Evolutionary conservation across 2,797 vertebrate species (phyloP).

Genomic region (Sandelia bainsii): DNA sequence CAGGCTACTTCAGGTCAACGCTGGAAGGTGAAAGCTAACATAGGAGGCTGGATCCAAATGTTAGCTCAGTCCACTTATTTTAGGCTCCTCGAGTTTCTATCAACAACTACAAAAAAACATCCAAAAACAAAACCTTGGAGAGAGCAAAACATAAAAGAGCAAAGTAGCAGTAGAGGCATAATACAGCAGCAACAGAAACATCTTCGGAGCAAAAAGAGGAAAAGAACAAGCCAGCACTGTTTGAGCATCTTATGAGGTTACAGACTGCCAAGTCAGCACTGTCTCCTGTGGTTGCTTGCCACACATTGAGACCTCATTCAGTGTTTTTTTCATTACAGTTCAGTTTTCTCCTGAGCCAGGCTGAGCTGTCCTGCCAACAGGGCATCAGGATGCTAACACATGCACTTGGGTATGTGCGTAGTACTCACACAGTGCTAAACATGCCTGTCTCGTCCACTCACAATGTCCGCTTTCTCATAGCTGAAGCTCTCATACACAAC

Average conservation of each 20-base stretch:
- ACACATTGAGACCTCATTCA: slow-evolving; percentile 61
- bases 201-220: slow-evolving; percentile 39
- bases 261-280: slow-evolving; percentile 68
- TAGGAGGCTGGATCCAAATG: slow-evolving; percentile 30
- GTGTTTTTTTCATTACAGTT: slow-evolving; percentile 59
- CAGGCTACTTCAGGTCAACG: slow-evolving; percentile 49
- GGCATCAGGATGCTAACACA: slow-evolving; percentile 63
- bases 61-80: background rate
- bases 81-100: slow-evolving; percentile 24
- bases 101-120: slow-evolving; percentile 15
- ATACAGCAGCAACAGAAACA: slow-evolving; percentile 20
- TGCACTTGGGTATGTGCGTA: slow-evolving; percentile 53
- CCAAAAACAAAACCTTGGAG: slow-evolving; percentile 37
- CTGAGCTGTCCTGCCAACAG: slow-evolving; percentile 50
- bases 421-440: slow-evolving; percentile 48
- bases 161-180: slow-evolving; percentile 18
- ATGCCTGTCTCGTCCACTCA: slow-evolving; percentile 35
- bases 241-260: slow-evolving; percentile 60
- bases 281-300: slow-evolving; percentile 53
- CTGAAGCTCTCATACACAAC: slow-evolving; percentile 30
- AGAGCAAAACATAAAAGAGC: slow-evolving; percentile 33
- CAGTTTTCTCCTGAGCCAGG: slow-evolving; percentile 48
- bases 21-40: slow-evolving; percentile 36
- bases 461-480: slow-evolving; percentile 33
- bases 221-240: slow-evolving; percentile 49